phyloP scores from a whole-genome alignment of 2,888 invertebrate species.

The Alloplasta piceator region DNA sequence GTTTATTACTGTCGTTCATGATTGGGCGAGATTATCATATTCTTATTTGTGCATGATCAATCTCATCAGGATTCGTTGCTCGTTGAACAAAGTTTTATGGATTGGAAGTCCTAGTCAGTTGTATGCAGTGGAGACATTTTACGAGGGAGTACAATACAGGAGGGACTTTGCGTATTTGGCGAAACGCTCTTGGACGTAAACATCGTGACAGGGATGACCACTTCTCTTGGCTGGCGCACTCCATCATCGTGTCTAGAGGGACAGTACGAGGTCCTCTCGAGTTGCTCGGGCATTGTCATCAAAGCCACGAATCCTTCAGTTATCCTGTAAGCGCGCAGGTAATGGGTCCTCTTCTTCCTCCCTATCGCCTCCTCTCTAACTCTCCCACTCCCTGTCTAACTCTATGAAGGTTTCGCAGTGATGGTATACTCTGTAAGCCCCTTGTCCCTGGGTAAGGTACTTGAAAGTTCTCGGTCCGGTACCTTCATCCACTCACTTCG shows the following conservation, averaged over 20 bases:
- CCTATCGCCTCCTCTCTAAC: too few species aligned
- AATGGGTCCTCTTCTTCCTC: slow-evolving; percentile 71
- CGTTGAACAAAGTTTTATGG: too few species aligned
- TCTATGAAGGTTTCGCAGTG: slow-evolving; percentile 65
- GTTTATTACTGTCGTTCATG: too few species aligned
- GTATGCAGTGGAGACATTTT: too few species aligned
- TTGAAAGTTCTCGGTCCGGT: slow-evolving; percentile 52
- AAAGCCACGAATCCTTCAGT: slow-evolving; percentile 71
- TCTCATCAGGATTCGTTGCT: too few species aligned
- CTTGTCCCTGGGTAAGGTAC: slow-evolving; percentile 42
- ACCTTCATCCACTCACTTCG: slow-evolving; percentile 33
- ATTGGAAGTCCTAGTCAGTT: too few species aligned
- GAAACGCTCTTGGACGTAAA: slow-evolving; percentile 35
- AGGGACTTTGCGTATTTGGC: slow-evolving; percentile 10
- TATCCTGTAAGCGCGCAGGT: slow-evolving; percentile 78
- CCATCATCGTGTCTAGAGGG: slow-evolving; percentile 71
- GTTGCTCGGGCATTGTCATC: slow-evolving; percentile 75
- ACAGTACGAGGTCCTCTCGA: slow-evolving; percentile 71
- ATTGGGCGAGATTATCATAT: too few species aligned
- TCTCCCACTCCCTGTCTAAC: background rate
- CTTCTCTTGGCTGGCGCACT: slow-evolving; percentile 68
- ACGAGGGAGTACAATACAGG: background rate
- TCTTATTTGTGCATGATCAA: too few species aligned
- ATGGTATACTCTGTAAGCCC: slow-evolving; percentile 47
- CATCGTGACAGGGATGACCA: slow-evolving; percentile 59